These are phyloP conservation scores for Lophius piscatorius DNA, from an alignment of 2,113 vertebrate species.

Conservation along the genomic window DNA sequence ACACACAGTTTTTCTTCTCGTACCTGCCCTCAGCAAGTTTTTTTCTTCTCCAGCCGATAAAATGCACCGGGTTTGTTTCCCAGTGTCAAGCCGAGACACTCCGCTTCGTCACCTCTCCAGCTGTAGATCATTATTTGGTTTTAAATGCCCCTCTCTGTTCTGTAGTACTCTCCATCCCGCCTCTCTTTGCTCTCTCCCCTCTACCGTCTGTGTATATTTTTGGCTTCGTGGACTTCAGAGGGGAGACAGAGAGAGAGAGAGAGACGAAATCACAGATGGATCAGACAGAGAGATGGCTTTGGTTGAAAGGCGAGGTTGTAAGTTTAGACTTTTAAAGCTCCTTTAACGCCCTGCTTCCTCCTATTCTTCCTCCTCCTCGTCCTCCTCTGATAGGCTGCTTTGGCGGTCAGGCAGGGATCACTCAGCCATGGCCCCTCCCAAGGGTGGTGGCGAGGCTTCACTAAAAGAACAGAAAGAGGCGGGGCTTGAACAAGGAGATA, in stretches of 20 bases:
- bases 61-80: slow-evolving; percentile 37
- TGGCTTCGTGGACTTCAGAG: slow-evolving; percentile 77
- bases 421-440: slow-evolving; percentile 84
- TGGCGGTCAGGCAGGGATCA: slow-evolving; percentile 61
- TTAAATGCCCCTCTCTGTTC: slow-evolving; percentile 65
- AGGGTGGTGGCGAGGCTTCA: slow-evolving; percentile 80
- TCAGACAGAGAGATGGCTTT: slow-evolving; percentile 82
- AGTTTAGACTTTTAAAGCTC: slow-evolving; percentile 75
- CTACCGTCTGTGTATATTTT: slow-evolving; percentile 77
- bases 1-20: slow-evolving; percentile 57
- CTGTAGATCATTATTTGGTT: slow-evolving; percentile 78
- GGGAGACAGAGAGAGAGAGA: slow-evolving; percentile 62
- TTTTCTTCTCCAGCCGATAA: slow-evolving; percentile 37
- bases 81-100: slow-evolving; percentile 43
- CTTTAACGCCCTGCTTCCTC: slow-evolving; percentile 45
- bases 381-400: slow-evolving; percentile 56
- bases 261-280: slow-evolving; percentile 61
- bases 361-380: slow-evolving; percentile 55
- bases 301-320: slow-evolving; percentile 82
- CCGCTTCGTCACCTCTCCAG: slow-evolving; percentile 65
- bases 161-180: slow-evolving; percentile 71
- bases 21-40: slow-evolving; percentile 65
- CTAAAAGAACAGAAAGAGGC: slow-evolving; percentile 84
- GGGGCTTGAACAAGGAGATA: slow-evolving; percentile 80
- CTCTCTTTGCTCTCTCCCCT: slow-evolving; percentile 60